Evolutionary conservation across 2,113 vertebrate species (phyloP), one percentile per base, ranked within the genome.

Genomic region (Nibea albiflora): DNA sequence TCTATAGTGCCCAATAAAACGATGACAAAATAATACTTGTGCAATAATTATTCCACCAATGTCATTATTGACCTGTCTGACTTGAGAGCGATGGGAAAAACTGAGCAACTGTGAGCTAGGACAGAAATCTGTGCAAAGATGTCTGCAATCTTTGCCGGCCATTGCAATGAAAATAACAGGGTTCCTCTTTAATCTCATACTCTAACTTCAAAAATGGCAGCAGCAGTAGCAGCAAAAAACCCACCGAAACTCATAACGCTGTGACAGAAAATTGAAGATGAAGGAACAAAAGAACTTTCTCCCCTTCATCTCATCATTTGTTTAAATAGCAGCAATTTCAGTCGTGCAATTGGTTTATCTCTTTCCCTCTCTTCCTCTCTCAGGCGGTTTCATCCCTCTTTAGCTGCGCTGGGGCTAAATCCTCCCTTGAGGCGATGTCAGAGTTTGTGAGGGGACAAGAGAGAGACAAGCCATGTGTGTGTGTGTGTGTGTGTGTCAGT

Each of bases 291-390:
- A 76, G 47, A 49, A 63, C 5, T 0, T 28, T 31, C 58, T 53
- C 11, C 11, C 16, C 28, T 68, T 56, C 58, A 8, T 79, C 50
- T 77, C 68, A 76, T 88, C 62, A 49, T 61, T 83, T 80, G 79
- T 89, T 77, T 85, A 73, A 88, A 74, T 67, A 73, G 75, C 44
- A 77, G 47, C 75, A 42, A 71, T 83, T 76, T 80, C 52, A 73
- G 24, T 68, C 61, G 11, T 22, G 49, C 4, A 24, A 57, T 70
- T 71, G 11, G 52, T 80, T 10, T 24, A 44, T 58, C 24, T 58
- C 39, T 53, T 16, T 53, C 14, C 46, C 42, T 53, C 42, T 57
- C 39, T 73, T 42, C 16, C 61, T 72, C 68, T 73, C 42, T 73
- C 17, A 0, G 57, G 39, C 57, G 22, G 52, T 76, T 76, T 66